Percentiles rank a stretch among this genome's conserved stretches.
Conservation (phyloP, 2,113 vertebrate genomes). For the Caranx melampygus region DNA sequence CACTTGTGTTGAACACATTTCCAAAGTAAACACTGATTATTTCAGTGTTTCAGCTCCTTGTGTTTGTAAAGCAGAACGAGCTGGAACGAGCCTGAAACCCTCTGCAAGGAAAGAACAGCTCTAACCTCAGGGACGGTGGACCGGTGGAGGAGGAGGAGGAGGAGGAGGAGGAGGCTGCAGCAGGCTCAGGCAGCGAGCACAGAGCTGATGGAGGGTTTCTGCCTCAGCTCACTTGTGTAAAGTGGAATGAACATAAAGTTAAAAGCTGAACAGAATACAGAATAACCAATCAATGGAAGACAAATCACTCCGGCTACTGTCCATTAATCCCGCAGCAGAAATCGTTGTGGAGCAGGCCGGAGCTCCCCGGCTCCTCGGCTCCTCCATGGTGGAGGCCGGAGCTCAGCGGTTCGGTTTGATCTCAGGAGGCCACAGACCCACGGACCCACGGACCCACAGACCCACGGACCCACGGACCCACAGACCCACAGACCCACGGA, state of each 20-base stretch:
- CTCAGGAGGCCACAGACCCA: constrained; percentile 38
- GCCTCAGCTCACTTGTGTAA: neutral
- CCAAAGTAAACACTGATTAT: no score
- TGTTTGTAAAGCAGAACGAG: no score
- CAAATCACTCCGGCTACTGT: constrained; percentile 45
- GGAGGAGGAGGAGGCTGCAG: neutral
- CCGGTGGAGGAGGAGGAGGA: neutral
- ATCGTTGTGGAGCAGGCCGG: neutral
- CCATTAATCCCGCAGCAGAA: constrained; percentile 35
- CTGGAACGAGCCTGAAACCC: no score
- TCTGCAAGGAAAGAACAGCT: no score
- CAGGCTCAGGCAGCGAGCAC: neutral
- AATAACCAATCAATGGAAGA: constrained; percentile 47
- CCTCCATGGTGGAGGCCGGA: constrained; percentile 4
- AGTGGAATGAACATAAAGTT: constrained; percentile 29
- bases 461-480: no score
- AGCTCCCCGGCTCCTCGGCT: constrained; percentile 13
- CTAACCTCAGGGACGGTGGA: neutral
- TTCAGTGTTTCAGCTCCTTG: no score
- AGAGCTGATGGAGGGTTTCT: neutral
- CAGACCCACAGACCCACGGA: no score
- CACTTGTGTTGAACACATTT: no score
- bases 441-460: no score
- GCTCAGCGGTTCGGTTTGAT: constrained; percentile 24
- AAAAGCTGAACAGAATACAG: constrained; percentile 38